Base-by-base conservation (phyloP, 2,113 vertebrate genomes). In the Leucosticte australis region DNA sequence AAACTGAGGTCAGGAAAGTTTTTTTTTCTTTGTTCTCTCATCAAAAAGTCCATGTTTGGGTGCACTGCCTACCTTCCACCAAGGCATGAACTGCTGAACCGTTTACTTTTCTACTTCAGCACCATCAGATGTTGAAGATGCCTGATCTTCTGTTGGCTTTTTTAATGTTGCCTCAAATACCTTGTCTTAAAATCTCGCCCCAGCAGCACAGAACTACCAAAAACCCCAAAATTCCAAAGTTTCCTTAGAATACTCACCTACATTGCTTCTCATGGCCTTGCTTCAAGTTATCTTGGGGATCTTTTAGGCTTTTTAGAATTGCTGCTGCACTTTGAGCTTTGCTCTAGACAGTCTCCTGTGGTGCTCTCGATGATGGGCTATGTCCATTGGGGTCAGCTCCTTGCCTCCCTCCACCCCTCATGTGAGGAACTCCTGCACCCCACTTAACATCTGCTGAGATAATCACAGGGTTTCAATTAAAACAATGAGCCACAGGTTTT, bases 191-290 rank as follows among this genome's bases (percentile, higher is more conserved):
- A 73, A 16, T 63, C 53, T 71, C 14, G 7, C 46, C 2, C 13
- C 65, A 5, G 2, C 39, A 52, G 70, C 3, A 5, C 3, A 56
- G 15, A 92, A 35, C 15, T 8, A 73, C 28, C 6, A 77, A 74
- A 92, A 91, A 20, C 3, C 24, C 15, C 52, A 78, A 59, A 49
- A 14, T 18, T 24, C 41, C 6, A 7, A 56, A 41, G 2, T 41
- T 64, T 27, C 35, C 30, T 42, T 2, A 11, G 16, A 75, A 57
- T 33, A 91, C 95, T 90, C 78, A 96, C 96, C 91, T 95, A 94
- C 77, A 95, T 83, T 53, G 71, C 49, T 95, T 27, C 86, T 94
- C 96, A 97, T 95, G 92, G 88, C 74, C 90, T 69, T 87, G 70
- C 90, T 95, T 83, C 90, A 82, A 37, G 85, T 92, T 89, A 84